Percentiles rank a stretch among this genome's conserved stretches.
Evolutionary conservation across 2,888 invertebrate genomes (phyloP).

Genomic region (Argyresthia albistria): DNA sequence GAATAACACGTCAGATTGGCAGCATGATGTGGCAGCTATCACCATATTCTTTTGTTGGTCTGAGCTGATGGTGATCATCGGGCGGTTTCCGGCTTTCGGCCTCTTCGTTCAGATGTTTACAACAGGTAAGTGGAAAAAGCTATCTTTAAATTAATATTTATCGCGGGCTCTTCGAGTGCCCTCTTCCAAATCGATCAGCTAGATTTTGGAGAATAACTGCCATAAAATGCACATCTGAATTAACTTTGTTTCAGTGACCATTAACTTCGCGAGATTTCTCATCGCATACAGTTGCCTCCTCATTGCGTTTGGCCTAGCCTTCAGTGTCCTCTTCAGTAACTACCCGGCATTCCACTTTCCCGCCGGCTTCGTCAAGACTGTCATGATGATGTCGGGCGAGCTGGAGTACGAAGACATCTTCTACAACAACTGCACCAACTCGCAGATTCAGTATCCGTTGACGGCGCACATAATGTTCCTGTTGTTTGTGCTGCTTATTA

Average conservation of each 20-base stretch:
- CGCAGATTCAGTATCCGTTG: constrained; percentile 75
- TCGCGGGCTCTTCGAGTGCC: too few relatives aligned
- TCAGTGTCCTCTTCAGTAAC: constrained; percentile 85
- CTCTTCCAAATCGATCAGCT: too few relatives aligned
- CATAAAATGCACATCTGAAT: too few relatives aligned
- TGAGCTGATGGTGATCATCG: constrained; percentile 89
- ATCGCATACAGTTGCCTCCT: constrained; percentile 85
- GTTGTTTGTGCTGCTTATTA: constrained; percentile 83
- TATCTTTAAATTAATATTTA: too few relatives aligned
- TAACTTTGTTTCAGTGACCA: constrained; percentile 74
- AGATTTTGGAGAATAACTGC: too few relatives aligned
- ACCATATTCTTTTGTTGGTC: constrained; percentile 87
- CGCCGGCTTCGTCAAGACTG: constrained; percentile 79
- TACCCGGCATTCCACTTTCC: constrained; percentile 81
- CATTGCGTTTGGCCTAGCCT: constrained; percentile 85
- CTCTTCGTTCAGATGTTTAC: constrained; percentile 92
- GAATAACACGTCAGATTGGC: constrained; percentile 74
- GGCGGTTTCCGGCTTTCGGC: constrained; percentile 88
- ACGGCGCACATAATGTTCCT: constrained; percentile 85
- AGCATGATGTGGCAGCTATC: constrained; percentile 85
- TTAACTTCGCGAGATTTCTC: constrained; percentile 87
- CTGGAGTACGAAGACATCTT: constrained; percentile 89
- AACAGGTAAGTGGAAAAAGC: constrained; percentile 57
- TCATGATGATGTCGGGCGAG: constrained; percentile 93
- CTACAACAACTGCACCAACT: constrained; percentile 66